phyloP scores from a whole-genome alignment of 2,113 vertebrate genomes.

The Potamarius usumacintae region DNA sequence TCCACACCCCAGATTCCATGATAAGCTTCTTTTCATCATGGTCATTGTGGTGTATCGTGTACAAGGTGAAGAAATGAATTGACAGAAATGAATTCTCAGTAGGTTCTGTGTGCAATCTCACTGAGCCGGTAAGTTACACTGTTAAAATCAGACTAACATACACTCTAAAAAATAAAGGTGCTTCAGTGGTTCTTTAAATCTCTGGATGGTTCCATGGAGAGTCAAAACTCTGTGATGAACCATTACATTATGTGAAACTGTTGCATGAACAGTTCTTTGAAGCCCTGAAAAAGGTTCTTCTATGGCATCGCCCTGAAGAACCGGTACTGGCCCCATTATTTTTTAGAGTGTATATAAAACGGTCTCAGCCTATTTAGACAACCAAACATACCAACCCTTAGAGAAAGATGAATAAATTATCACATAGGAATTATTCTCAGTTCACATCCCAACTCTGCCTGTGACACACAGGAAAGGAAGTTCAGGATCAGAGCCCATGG shows the following conservation, averaged over 20 bases:
- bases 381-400: not conserved
- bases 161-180: too few relatives aligned
- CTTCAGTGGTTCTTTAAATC: too few relatives aligned
- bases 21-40: conserved; percentile 1
- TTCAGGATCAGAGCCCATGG: not conserved
- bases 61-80: not conserved
- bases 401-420: not conserved
- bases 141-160: not conserved
- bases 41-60: not conserved
- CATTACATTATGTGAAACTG: too few relatives aligned
- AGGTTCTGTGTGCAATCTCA: not conserved
- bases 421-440: not conserved
- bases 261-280: too few relatives aligned
- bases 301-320: too few relatives aligned
- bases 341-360: not conserved
- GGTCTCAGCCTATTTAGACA: not conserved
- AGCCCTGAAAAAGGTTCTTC: too few relatives aligned
- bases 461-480: not conserved
- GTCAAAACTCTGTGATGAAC: too few relatives aligned
- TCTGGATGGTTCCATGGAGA: too few relatives aligned
- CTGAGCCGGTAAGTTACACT: not conserved
- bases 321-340: too few relatives aligned
- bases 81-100: not conserved
- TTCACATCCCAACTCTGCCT: not conserved
- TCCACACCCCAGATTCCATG: not conserved